These are phyloP conservation scores for Cyprinus carpio DNA, from an alignment of 2,113 vertebrate genomes.

Conservation along the genomic window DNA sequence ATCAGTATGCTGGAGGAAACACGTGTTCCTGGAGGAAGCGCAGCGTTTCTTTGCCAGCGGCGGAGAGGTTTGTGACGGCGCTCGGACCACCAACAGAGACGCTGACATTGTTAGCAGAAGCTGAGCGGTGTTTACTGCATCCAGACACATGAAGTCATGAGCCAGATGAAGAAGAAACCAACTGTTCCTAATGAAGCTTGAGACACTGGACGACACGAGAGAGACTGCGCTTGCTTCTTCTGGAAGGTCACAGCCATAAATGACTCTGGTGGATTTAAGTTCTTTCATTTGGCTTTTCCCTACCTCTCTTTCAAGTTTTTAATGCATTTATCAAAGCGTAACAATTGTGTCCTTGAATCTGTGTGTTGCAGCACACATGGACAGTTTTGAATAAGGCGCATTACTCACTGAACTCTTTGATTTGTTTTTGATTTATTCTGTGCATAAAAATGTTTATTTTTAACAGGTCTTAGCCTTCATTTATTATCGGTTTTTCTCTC, in stretches of 20 bases:
- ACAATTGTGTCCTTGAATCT: neutral
- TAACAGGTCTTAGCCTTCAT: neutral
- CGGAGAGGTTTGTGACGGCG: conserved; percentile 42
- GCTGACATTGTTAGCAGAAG: conserved; percentile 62
- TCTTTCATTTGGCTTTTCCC: conserved; percentile 15
- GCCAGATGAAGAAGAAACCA: conserved; percentile 63
- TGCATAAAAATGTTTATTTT: neutral
- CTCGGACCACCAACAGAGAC: conserved; percentile 70
- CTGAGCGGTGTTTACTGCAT: conserved; percentile 11
- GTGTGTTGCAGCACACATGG: neutral
- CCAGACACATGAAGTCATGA: neutral
- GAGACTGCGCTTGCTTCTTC: conserved; percentile 42
- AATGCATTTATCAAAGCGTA: conserved; percentile 66
- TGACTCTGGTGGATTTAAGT: conserved; percentile 17
- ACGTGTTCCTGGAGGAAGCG: conserved; percentile 51
- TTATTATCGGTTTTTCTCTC: neutral
- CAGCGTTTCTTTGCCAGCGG: conserved; percentile 48
- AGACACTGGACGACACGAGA: neutral
- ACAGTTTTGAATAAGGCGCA: neutral
- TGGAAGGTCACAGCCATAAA: conserved; percentile 62
- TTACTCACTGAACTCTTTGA: conserved; percentile 1
- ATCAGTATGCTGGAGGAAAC: conserved; percentile 62
- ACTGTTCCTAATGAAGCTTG: conserved; percentile 63
- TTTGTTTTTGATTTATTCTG: neutral
- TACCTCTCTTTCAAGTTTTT: conserved; percentile 43